Evolutionary conservation across 2,797 vertebrate species (phyloP), one percentile per base, ranked within the genome.

Genomic region (Cuculus canorus): DNA sequence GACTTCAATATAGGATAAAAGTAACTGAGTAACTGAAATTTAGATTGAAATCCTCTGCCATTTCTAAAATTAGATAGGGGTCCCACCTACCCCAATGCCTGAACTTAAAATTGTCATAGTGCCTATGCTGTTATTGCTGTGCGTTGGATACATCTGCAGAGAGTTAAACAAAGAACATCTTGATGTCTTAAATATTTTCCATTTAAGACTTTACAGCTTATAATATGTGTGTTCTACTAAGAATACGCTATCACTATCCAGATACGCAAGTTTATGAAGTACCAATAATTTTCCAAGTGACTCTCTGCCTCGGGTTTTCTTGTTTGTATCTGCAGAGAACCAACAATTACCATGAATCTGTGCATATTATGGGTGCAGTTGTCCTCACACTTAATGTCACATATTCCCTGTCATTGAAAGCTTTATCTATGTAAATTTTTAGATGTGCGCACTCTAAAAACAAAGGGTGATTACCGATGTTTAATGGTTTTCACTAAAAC

Each of bases 351-450:
- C 3, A 0, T 4, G 28, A 48, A 4, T 45, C 41, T 41, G 18
- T 59, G 47, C 28, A 11, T 35, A 25, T 32, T 61, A 41, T 28
- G 21, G 27, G 13, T 71, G 27, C 9, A 28, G 28, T 9, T 73
- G 4, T 8, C 12, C 59, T 28, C 16, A 18, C 3, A 59, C 25
- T 35, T 47, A 71, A 23, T 22, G 32, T 27, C 22, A 28, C 13
- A 27, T n/a, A 17, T 3, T 43, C 32, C 35, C 75, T 54, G 73
- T 10, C 17, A 30, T 3, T 3, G 28, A 69, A 45, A 76, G 17
- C 32, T 41, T 72, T 7, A 52, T 10, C 2, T 0, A 9, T 4
- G 45, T 2, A 1, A 11, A 27, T 37, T 66, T 94, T 48, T 2
- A 48, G 5, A 17, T 12, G 13, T 8, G 45, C 50, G 47, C 0